Evolutionary conservation across 2,113 vertebrate genomes (phyloP), one percentile per base, ranked within the genome.

Genomic region (Tetrax tetrax): DNA sequence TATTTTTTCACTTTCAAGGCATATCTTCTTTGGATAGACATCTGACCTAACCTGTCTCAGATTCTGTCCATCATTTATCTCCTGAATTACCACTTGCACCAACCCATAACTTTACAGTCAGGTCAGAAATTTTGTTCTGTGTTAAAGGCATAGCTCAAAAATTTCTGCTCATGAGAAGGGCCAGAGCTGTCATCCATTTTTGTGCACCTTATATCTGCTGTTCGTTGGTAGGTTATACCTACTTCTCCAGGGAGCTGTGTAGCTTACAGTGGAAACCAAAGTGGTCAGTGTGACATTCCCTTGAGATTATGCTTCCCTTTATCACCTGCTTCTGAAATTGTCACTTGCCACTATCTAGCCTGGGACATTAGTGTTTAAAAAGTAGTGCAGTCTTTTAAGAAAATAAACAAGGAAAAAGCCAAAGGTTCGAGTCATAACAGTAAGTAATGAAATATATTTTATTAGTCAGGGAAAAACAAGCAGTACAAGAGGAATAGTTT

Each of bases 171-270:
- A 4, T 69, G 68, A 89, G 60, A 60, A 64, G 33, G 2, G 29
- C 41, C 51, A 82, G 80, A 74, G 59, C 68, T 51, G 25, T 29
- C 21, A 21, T 17, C 31, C 38, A 2, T 31, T 29, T n/a, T 17
- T 47, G 25, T 43, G 45, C 43, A 24, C 35, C 43, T 72, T 16
- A 27, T 35, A 6, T 65, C 59, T 93, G 50, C 50, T 80, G 29
- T 43, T 53, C 3, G 2, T 74, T 35, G 31, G 6, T 8, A 7
- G n/a, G 8, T 61, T 53, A 35, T 7, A 0, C 7, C 54, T 41
- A 0, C 66, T 70, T 45, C 56, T 64, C 23, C 82, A 47, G 69
- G 60, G 38, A 53, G 10, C 57, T 41, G 14, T 45, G 56, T 17
- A 38, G 50, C 48, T 68, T 56, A 43, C 51, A 69, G 38, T 21